These are phyloP conservation scores for Donacobius atricapilla DNA, from an alignment of 2,113 vertebrate genomes.

Conservation along the genomic window DNA sequence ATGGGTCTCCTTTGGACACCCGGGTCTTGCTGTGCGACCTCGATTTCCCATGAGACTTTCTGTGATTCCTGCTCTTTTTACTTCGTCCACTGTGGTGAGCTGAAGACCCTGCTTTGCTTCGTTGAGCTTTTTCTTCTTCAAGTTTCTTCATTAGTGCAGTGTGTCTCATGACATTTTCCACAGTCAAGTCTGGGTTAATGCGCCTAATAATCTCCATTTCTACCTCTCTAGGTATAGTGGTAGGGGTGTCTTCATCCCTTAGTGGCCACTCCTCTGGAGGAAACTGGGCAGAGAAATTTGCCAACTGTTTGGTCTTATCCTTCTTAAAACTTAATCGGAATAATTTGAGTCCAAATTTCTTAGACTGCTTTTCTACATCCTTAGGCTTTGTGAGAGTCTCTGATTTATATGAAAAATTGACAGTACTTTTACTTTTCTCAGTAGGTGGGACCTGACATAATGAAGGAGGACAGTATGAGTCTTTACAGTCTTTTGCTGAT, in stretches of 20 bases:
- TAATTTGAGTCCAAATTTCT: conserved; percentile 95
- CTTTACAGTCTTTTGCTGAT: conserved; percentile 90
- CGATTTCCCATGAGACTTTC: conserved; percentile 89
- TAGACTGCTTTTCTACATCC: conserved; percentile 91
- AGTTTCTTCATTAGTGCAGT: conserved; percentile 98
- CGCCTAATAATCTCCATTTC: conserved; percentile 98
- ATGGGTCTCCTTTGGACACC: conserved; percentile 88
- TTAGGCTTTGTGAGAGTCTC: conserved; percentile 91
- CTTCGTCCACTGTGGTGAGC: conserved; percentile 92
- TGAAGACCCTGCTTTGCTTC: conserved; percentile 90
- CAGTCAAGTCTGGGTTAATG: conserved; percentile 96
- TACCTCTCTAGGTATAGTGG: conserved; percentile 90
- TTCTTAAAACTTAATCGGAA: conserved; percentile 98
- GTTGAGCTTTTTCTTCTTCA: conserved; percentile 93
- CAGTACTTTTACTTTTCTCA: conserved; percentile 91
- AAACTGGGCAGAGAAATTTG: conserved; percentile 96
- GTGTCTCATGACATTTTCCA: conserved; percentile 95
- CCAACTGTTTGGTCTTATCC: conserved; percentile 94
- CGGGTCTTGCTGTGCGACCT: conserved; percentile 95
- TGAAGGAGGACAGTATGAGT: conserved; percentile 79
- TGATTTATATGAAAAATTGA: conserved; percentile 92
- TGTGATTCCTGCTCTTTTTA: conserved; percentile 88
- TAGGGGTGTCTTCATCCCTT: conserved; percentile 90
- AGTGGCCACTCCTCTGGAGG: conserved; percentile 97
- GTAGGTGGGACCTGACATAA: conserved; percentile 83